phyloP scores from a whole-genome alignment of 64 coral and sea anemone genomes.

The Pocillopora damicornis region DNA sequence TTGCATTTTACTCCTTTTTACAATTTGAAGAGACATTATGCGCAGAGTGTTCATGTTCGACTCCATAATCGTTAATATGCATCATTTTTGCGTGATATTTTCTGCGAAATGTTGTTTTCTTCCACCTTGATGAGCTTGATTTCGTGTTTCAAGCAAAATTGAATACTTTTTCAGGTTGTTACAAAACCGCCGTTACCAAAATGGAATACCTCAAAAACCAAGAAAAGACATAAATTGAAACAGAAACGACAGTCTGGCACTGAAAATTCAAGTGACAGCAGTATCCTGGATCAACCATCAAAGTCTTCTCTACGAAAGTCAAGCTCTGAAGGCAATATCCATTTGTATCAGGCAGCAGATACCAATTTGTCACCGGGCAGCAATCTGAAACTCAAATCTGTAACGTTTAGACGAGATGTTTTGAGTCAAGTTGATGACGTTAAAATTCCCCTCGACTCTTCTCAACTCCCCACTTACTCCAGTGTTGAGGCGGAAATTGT shows the following conservation, averaged over 20 bases:
- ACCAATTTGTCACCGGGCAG: not conserved
- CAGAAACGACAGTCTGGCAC: constrained; percentile 11
- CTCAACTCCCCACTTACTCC: not conserved
- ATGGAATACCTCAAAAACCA: not conserved
- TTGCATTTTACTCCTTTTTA: not conserved
- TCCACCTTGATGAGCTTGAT: no score
- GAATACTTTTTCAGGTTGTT: constrained; percentile 31
- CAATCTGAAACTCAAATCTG: constrained; percentile 48
- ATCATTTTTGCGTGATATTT: no score
- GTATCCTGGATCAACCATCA: not conserved
- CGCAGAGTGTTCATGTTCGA: no score
- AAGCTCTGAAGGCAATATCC: constrained; percentile 42
- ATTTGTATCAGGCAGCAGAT: not conserved
- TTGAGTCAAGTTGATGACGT: not conserved
- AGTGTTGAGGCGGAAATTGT: not conserved
- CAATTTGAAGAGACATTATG: no score
- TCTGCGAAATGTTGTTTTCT: no score
- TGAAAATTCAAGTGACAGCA: not conserved
- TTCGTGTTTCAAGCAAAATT: no score
- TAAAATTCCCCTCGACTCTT: constrained; percentile 6
- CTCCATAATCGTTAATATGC: no score
- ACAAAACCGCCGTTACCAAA: constrained; percentile 78
- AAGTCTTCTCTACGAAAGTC: constrained; percentile 36
- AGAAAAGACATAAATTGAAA: not conserved
- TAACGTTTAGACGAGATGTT: constrained; percentile 74